Base-by-base conservation (phyloP, 2,888 invertebrate species). In the Spilosoma lubricipeda region DNA sequence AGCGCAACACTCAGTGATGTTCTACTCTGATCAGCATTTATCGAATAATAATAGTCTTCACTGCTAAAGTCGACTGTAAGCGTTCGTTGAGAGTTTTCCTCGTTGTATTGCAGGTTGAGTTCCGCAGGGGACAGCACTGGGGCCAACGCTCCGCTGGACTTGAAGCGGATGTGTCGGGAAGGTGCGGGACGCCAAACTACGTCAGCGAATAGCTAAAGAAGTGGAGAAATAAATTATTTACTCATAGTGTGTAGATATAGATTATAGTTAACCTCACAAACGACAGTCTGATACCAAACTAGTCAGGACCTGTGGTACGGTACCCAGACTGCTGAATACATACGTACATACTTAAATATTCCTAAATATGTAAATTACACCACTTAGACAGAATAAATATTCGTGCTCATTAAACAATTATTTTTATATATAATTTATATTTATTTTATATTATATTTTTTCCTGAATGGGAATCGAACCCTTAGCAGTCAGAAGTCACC, bases 121-220 rank as follows among this genome's bases (percentile, higher is more conserved):
- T 92, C 90, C 0, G 93, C 88, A 0, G 94, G 93, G 0, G 93
- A 80, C 0, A 96, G 86, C 0, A 93, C 93, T 0, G 94, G 93
- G 2, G 85, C 80, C 0, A 96, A 82, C 0, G 95, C 93, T 4
- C 92, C 92, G 30, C 93, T 93, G 0, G 91, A 93, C 79, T 94
- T 95, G 72, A 95, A 93, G 36, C 95, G 94, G 0, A 97, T 85
- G 83, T 94, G 92, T 8, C 93, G 92, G 11, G 87, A 84, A 0
- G 93, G 91, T 3, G 94, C 88, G 0, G 93, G 93, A 0, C 96
- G 93, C 97, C 97, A 97, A 1, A 93, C 92, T 20, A 89, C 93
- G 80, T 95, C 94, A 0, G 94, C 93, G 84, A 93, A 94, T 2
- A 95, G 80, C 95, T 96, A 0, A 30, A 74, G 48, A 65, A 33